These are phyloP conservation scores for Collichthys lucidus DNA, from an alignment of 2,113 vertebrate genomes.

Conservation along the genomic window DNA sequence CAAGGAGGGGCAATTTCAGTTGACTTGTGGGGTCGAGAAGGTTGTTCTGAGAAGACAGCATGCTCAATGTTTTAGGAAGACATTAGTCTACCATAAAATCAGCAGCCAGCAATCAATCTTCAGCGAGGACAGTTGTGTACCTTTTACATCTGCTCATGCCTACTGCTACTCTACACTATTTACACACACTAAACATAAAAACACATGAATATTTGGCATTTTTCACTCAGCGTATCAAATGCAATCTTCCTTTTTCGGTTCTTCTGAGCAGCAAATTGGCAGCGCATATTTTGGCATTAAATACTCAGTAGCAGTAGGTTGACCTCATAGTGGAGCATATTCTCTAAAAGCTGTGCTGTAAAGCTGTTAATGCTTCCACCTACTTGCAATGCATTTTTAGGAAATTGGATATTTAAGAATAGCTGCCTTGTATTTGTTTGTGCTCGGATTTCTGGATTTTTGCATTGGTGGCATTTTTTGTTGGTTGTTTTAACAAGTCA, in stretches of 20 bases:
- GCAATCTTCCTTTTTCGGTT: not conserved
- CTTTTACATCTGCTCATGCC: not conserved
- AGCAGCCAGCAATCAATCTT: not conserved
- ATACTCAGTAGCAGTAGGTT: not conserved
- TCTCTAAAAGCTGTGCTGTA: slow-evolving; percentile 2
- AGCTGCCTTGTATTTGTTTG: not conserved
- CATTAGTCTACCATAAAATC: not conserved
- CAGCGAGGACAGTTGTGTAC: not conserved
- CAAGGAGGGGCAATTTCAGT: too few species aligned
- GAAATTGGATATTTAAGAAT: not conserved
- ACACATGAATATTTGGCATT: not conserved
- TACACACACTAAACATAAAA: not conserved
- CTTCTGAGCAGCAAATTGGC: not conserved
- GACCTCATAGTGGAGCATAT: not conserved
- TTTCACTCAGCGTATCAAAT: not conserved
- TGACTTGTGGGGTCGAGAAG: too few species aligned
- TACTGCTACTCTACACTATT: not conserved
- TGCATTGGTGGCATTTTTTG: not conserved
- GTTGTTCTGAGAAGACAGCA: too few species aligned
- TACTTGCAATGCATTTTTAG: not conserved
- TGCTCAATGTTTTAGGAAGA: too few species aligned
- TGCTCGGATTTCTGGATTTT: not conserved
- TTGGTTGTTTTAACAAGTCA: not conserved
- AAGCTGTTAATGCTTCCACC: not conserved
- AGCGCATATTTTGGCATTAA: slow-evolving; percentile 4